These are phyloP conservation scores for Lepidurus packardi DNA, from an alignment of 1,140 invertebrate species.

Conservation along the genomic window DNA sequence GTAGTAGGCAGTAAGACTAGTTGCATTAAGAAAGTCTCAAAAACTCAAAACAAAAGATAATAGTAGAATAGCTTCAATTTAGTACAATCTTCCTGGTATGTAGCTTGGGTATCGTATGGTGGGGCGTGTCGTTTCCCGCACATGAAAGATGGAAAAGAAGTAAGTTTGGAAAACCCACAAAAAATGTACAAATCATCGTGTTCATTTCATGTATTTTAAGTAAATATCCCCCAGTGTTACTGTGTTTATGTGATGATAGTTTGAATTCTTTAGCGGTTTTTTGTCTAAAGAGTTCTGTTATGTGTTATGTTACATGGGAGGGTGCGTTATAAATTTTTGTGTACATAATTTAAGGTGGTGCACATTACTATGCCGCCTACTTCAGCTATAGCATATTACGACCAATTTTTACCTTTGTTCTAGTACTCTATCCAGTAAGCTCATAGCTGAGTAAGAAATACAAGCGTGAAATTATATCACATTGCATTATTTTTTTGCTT, in stretches of 20 bases:
- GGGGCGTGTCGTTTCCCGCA: not conserved
- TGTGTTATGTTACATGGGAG: not conserved
- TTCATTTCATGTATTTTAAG: not conserved
- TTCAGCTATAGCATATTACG: not conserved
- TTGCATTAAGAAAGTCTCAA: conserved; percentile 26
- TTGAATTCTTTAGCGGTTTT: not conserved
- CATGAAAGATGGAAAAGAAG: not conserved
- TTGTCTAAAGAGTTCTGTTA: not conserved
- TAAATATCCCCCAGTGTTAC: not conserved
- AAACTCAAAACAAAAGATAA: not conserved
- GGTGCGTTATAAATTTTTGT: not conserved
- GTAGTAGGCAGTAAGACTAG: conserved; percentile 37
- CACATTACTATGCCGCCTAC: not conserved
- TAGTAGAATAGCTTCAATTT: not conserved
- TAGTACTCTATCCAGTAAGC: not conserved
- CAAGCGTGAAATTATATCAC: not conserved
- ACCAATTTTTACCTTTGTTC: conserved; percentile 19
- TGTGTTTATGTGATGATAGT: not conserved
- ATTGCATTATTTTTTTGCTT: not conserved
- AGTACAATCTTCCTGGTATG: conserved; percentile 19
- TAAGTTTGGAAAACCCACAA: not conserved
- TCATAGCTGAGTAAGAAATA: not conserved
- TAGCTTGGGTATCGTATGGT: not conserved
- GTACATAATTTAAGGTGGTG: not conserved
- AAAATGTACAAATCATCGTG: conserved; percentile 7